Percentiles rank a stretch among this genome's conserved stretches.
Evolutionary conservation across 1,140 invertebrate genomes (phyloP).

Genomic region (Drosophila paulistorum): DNA sequence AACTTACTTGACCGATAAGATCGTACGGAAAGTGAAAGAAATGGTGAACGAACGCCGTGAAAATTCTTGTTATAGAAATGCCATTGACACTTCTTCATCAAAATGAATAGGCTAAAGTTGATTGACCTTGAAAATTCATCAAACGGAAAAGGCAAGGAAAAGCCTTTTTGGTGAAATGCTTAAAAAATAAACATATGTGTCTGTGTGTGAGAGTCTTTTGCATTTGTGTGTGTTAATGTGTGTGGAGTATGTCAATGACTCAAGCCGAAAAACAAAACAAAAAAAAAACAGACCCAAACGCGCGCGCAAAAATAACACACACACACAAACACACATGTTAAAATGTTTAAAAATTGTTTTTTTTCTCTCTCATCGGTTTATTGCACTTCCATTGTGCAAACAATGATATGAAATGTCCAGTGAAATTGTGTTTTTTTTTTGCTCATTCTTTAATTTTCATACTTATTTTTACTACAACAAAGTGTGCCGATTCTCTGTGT

Average conservation of each 20-base stretch:
- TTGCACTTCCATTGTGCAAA: constrained; percentile 51
- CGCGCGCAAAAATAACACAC: constrained; percentile 48
- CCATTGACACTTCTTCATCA: constrained; percentile 50
- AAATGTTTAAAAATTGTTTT: constrained; percentile 11
- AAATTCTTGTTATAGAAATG: constrained; percentile 27
- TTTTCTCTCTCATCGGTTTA: constrained; percentile 37
- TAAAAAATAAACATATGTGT: background rate
- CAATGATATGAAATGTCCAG: constrained; percentile 27
- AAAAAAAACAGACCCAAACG: constrained; percentile 31
- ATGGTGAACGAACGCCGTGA: background rate
- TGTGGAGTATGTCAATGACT: constrained; percentile 51
- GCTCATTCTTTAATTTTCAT: no score
- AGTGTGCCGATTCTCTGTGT: constrained; percentile 46
- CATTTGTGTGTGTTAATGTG: constrained; percentile 18
- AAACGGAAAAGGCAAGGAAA: background rate
- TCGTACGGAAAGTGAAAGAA: constrained; percentile 36
- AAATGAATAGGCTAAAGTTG: constrained; percentile 50
- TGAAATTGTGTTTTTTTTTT: background rate
- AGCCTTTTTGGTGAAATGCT: constrained; percentile 1
- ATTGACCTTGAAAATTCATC: constrained; percentile 37
- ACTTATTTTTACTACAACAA: constrained; percentile 33
- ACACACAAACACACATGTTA: constrained; percentile 25
- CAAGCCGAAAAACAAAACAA: background rate
- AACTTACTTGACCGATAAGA: background rate
- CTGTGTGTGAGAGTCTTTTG: constrained; percentile 16